These are phyloP conservation scores for Apamea crenata DNA, from an alignment of 2,888 invertebrate species.

Conservation along the genomic window DNA sequence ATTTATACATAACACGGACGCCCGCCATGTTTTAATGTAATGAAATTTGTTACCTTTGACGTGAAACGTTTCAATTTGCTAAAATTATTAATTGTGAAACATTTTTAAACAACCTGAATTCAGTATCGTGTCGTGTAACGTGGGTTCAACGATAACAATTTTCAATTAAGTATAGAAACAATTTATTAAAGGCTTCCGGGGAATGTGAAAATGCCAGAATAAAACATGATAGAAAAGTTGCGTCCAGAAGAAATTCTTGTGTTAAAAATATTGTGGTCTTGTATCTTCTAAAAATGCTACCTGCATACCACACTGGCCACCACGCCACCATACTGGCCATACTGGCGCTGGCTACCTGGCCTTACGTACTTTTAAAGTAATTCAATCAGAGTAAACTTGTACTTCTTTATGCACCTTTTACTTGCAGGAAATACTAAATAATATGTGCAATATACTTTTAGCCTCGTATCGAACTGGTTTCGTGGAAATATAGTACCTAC, in stretches of 20 bases:
- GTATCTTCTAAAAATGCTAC: no score
- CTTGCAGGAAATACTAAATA: conserved; percentile 53
- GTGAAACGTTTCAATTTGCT: conserved; percentile 48
- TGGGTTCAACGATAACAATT: conserved; percentile 26
- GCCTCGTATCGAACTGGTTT: conserved; percentile 26
- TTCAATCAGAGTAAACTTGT: conserved; percentile 45
- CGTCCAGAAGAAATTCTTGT: conserved; percentile 20
- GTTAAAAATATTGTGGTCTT: conserved; percentile 20
- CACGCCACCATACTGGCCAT: no score
- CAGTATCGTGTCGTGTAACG: neutral
- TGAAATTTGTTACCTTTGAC: conserved; percentile 58
- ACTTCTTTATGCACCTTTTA: conserved; percentile 45
- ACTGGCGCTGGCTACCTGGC: no score
- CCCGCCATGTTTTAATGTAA: conserved; percentile 51
- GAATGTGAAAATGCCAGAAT: conserved; percentile 4
- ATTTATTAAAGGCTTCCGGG: conserved; percentile 17
- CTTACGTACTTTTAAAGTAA: conserved; percentile 15
- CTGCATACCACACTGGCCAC: no score
- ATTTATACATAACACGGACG: conserved; percentile 50
- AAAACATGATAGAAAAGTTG: conserved; percentile 9
- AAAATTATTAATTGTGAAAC: conserved; percentile 47
- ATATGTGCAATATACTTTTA: conserved; percentile 45
- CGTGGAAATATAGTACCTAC: conserved; percentile 37
- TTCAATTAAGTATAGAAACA: conserved; percentile 19
- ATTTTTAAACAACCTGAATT: conserved; percentile 36